These are phyloP conservation scores for Tyto alba DNA, from an alignment of 2,113 vertebrate genomes.

Conservation along the genomic window DNA sequence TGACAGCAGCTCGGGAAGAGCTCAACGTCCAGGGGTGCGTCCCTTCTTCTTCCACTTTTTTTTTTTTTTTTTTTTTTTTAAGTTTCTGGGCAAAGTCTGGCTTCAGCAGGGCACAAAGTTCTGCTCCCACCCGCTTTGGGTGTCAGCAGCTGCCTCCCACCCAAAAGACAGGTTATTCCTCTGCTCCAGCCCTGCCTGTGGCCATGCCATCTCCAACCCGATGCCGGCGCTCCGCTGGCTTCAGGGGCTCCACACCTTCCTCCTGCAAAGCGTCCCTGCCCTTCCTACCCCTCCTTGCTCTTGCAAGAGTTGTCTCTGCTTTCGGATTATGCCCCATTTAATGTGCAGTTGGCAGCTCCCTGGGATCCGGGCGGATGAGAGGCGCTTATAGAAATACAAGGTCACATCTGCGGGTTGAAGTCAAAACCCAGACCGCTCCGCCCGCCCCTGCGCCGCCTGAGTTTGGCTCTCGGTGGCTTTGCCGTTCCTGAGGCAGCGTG, in stretches of 20 bases:
- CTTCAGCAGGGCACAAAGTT: neutral
- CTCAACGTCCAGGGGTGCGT: fast-evolving
- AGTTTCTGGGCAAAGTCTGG: neutral
- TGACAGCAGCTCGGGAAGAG: neutral
- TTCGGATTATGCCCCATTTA: neutral
- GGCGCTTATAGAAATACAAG: neutral
- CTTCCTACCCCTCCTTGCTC: neutral
- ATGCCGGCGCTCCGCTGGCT: neutral
- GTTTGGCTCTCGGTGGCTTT: neutral
- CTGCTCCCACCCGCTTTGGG: neutral
- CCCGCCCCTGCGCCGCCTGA: too few species aligned
- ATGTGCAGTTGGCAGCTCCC: neutral
- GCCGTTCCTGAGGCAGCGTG: neutral
- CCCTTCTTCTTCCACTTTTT: neutral
- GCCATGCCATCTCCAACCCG: neutral
- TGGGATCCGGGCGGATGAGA: neutral
- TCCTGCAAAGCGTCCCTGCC: neutral
- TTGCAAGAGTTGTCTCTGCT: neutral
- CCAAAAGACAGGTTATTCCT: neutral
- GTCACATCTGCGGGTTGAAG: neutral
- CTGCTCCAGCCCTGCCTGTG: neutral
- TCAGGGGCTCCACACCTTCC: neutral
- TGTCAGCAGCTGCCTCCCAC: neutral
- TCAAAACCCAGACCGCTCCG: neutral
- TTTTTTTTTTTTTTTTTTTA: neutral